Conservation (phyloP, 2,797 vertebrate genomes). For the Coregonus sp. region DNA sequence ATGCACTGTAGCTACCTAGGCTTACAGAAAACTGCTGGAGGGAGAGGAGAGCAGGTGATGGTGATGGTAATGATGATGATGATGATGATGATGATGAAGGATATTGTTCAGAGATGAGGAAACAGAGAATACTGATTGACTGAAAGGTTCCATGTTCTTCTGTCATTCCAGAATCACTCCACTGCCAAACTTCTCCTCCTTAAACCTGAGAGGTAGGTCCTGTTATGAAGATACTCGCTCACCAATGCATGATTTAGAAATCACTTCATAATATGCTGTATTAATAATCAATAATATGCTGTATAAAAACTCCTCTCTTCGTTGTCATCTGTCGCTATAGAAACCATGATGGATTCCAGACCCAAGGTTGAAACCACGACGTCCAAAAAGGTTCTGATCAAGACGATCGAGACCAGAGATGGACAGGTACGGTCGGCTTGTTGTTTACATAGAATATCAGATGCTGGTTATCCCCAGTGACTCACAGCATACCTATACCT, state of each 20-base stretch:
- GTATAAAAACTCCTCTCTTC: not conserved
- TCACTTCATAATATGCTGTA: not conserved
- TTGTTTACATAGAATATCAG: not conserved
- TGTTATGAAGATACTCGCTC: not conserved
- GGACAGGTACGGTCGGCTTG: slow-evolving; percentile 83
- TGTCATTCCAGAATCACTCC: slow-evolving; percentile 82
- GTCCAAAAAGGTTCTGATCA: slow-evolving; percentile 92
- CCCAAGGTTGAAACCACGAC: slow-evolving; percentile 81
- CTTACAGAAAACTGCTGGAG: no score
- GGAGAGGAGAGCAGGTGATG: no score
- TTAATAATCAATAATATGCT: not conserved
- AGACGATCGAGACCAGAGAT: slow-evolving; percentile 94
- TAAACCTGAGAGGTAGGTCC: slow-evolving; percentile 88
- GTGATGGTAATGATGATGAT: not conserved
- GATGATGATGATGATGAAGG: not conserved
- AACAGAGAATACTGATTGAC: not conserved
- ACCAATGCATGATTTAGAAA: not conserved
- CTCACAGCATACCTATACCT: no score
- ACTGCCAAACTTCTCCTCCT: slow-evolving; percentile 84
- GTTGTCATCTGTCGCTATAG: slow-evolving; percentile 66
- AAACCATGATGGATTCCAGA: slow-evolving; percentile 86
- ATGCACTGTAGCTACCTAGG: no score
- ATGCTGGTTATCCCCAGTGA: no score
- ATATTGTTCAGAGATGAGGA: not conserved
- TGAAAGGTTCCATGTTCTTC: not conserved